Conservation (phyloP, 2,797 vertebrate species). For the Parauchenoglanis ngamensis region DNA sequence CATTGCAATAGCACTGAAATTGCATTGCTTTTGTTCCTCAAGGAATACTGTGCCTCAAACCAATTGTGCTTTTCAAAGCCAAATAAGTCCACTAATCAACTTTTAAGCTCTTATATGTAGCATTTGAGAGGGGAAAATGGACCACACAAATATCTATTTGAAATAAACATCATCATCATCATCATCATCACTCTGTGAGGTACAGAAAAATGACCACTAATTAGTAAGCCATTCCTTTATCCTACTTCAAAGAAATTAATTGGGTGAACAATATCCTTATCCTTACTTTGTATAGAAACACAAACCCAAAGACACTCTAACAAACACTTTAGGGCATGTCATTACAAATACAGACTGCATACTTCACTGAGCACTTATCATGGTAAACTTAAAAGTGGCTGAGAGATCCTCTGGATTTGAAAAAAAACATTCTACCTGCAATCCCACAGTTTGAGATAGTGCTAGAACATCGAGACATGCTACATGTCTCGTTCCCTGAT, state of each 20-base stretch:
- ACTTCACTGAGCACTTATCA: constrained; percentile 40
- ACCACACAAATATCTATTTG: not conserved
- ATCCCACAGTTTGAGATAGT: constrained; percentile 55
- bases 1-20: not conserved
- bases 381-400: constrained; percentile 49
- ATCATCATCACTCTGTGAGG: not conserved
- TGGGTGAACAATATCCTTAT: constrained; percentile 18
- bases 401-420: constrained; percentile 47
- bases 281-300: constrained; percentile 9
- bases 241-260: constrained; percentile 12
- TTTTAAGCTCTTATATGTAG: not conserved
- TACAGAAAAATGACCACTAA: constrained; percentile 9
- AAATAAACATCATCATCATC: not conserved
- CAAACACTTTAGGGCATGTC: constrained; percentile 38
- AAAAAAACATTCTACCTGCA: constrained; percentile 54
- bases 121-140: not conserved
- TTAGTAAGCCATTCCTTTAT: constrained; percentile 15
- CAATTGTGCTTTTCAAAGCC: not conserved
- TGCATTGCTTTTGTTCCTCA: not conserved
- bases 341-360: constrained; percentile 50
- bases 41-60: not conserved
- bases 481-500: constrained; percentile 71
- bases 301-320: constrained; percentile 39
- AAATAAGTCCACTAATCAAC: constrained; percentile 1
- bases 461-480: constrained; percentile 60